Base-by-base conservation (phyloP, 2,888 invertebrate genomes). In the Orchesella flavescens region DNA sequence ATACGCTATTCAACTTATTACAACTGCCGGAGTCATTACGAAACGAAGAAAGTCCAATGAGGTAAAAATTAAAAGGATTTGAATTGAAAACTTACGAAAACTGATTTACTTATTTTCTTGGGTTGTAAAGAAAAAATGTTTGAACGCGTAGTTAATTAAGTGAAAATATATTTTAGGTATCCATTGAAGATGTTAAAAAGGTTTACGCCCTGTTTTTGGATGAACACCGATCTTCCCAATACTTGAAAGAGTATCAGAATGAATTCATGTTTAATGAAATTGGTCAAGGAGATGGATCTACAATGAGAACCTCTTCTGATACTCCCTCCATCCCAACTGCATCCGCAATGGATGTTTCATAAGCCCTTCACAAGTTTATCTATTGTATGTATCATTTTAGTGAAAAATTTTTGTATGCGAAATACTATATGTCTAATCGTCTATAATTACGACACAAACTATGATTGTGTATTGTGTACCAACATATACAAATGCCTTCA, bases 1-100 rank as follows among this genome's bases (percentile, higher is more conserved):
- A 82, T 99, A 99, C 91, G 96, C 98, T 44, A 99, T 99, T 90
- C 99, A 99, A 89, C 93, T 99, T 46, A 99, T 99, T 88, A 97
- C 98, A 46, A 96, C 97, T 0, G 95, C 99, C 0, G 95, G 95
- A 87, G 93, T 99, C n/a, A 96, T 98, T n/a, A 94, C 97, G 76
- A 93, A 94, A 66, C 94, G 96, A 88, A 93, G 97, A 87, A 98
- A 97, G 91, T 95, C 95, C 0, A 93, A 93, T 3, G 95, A 96
- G 92, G 95, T 96, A 24, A 34, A n/a, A n/a, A n/a, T n/a, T n/a
- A n/a, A n/a, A n/a, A n/a, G n/a, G n/a, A n/a, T n/a, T n/a, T n/a
- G n/a, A n/a, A n/a, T n/a, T n/a, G n/a, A n/a, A n/a, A n/a, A n/a
- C n/a, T n/a, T n/a, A n/a, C n/a, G n/a, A n/a, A n/a, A n/a, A n/a